Evolutionary conservation across 2,888 invertebrate genomes (phyloP), one percentile per base, ranked within the genome.

Genomic region (Iphiclides podalirius): DNA sequence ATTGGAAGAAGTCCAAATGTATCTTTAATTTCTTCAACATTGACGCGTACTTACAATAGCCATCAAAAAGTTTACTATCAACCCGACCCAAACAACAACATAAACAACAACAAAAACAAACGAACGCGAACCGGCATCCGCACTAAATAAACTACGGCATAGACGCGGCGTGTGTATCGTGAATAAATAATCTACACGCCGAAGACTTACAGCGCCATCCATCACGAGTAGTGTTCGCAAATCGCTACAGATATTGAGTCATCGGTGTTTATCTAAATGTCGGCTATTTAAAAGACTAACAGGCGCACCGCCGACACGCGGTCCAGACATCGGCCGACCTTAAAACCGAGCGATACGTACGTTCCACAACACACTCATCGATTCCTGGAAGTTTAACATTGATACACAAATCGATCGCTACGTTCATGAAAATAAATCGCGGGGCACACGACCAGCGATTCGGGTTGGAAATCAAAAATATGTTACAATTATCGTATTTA

Each of bases 221-320:
- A 49, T 44, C 49, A 34, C 26, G n/a, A 16, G 20, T 33, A 33
- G 42, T 16, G 49, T 44, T 49, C 48, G 48, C 48, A 42, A 48
- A 43, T 39, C 38, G 38, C 4, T 26, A 26, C 8, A 26, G 6
- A 49, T 49, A 49, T 46, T 52, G 52, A 55, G 44, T 55, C 54
- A 52, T 49, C 38, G 47, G 23, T 54, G 52, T 50, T 47, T 55
- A 52, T 50, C 41, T 31, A 47, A 52, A 55, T 53, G 54, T 59
- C 57, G 47, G 54, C 56, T 58, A 54, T 54, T 57, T 55, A 57
- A 59, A 58, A 52, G 54, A 52, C 60, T 57, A 65, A 63, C 61
- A 63, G 57, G 58, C 57, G 52, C 48, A 52, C 36, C 53, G 75
- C 70, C 71, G 79, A 75, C 80, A 76, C 72, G 78, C 79, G 60